phyloP scores from a whole-genome alignment of 2,888 invertebrate species.

The Zygothrica quintamaculata region DNA sequence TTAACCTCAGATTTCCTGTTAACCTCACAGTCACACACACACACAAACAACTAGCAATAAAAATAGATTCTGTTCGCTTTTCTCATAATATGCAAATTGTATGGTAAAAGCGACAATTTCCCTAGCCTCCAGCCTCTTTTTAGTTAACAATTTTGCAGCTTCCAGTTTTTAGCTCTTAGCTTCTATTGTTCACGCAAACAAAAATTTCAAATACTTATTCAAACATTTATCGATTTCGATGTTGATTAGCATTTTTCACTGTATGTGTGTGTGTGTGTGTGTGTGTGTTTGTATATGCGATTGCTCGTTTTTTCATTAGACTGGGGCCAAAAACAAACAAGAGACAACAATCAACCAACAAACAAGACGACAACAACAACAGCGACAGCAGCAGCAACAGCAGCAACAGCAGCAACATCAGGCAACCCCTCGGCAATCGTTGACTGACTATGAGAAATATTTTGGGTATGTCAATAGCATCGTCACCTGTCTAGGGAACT shows the following conservation, averaged over 20 bases:
- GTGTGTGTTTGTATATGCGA: conserved; percentile 12
- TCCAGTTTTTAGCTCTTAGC: conserved; percentile 11
- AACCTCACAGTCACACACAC: conserved; percentile 11
- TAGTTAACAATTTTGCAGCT: conserved; percentile 24
- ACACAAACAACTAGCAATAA: background rate
- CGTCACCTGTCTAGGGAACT: conserved; percentile 42
- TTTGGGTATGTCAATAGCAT: conserved; percentile 2
- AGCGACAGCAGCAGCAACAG: conserved; percentile 26
- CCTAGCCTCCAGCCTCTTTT: conserved; percentile 24
- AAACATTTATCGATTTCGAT: conserved; percentile 74
- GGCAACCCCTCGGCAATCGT: conserved; percentile 21
- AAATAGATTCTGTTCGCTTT: conserved; percentile 30
- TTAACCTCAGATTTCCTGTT: conserved; percentile 34
- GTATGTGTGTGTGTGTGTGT: background rate
- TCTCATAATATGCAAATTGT: conserved; percentile 72
- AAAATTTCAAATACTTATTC: conserved; percentile 65
- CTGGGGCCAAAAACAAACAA: conserved; percentile 48
- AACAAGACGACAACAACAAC: conserved; percentile 11
- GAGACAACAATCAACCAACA: conserved; percentile 31
- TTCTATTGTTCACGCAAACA: conserved; percentile 41
- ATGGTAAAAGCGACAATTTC: conserved; percentile 66
- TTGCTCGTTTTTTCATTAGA: conserved; percentile 58
- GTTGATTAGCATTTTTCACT: conserved; percentile 71
- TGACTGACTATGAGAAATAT: conserved; percentile 27
- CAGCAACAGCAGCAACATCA: too few species aligned